Evolutionary conservation across 2,113 vertebrate species (phyloP), one percentile per base, ranked within the genome.

Genomic region (Herpetotheres cachinnans): DNA sequence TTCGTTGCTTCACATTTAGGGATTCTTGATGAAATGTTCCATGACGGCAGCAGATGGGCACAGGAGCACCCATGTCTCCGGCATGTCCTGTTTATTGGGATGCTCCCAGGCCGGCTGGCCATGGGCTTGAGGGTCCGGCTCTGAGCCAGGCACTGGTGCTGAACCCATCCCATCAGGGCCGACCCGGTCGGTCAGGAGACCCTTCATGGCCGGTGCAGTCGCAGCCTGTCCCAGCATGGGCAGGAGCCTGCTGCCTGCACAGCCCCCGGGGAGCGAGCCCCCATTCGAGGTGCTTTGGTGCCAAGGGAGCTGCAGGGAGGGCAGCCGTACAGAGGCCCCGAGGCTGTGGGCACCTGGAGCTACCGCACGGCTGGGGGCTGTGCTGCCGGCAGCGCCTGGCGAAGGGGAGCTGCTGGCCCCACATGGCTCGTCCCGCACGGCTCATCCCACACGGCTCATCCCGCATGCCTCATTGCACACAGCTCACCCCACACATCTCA

Each of bases 311-410:
- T 11, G 32, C 25, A 20, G 47, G 50, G 63, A 36, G 29, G 63
- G 52, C 70, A 29, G 18, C 0, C 3, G 78, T 10, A 7, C 2
- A 0, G 52, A 0, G 52, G 6, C 15, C 24, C 5, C 0, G 3
- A 19, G 58, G 16, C 27, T 5, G 10, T 9, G 89, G 49, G 40
- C 2, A 2, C 50, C 54, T 3, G 32, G 32, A 73, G 63, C 71
- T 72, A 27, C 1, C 0, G 4, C 40, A 9, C 1, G 2, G 4
- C 49, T 6, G 10, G 19, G 66, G 66, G 7, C 52, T 44, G 80
- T 9, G 84, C 66, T 38, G 50, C 73, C 3, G 3, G 67, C 55
- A 70, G 69, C 8, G 7, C 73, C 58, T 13, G 0, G 0, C 0
- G 3, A 38, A 86, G 52, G 40, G 42, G 29, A 59, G 42, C 82